Evolutionary conservation across 2,113 vertebrate species (phyloP).

Genomic region (Glaucidium brasilianum): DNA sequence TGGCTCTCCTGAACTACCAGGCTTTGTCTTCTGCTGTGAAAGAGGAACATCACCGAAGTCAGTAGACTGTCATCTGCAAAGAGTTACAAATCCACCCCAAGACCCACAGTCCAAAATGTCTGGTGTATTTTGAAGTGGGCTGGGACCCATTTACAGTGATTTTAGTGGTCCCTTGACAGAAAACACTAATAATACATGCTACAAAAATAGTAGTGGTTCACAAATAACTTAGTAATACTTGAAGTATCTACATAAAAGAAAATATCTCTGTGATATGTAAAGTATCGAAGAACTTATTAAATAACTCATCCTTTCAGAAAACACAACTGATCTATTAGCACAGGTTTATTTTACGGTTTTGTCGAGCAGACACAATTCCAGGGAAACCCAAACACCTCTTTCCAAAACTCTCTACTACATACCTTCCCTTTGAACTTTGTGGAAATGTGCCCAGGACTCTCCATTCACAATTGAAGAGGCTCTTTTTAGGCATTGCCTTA

Average conservation of each 20-base stretch:
- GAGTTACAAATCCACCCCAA: neutral
- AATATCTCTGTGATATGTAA: neutral
- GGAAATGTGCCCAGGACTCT: neutral
- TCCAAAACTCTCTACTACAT: neutral
- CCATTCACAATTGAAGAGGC: neutral
- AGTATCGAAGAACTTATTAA: neutral
- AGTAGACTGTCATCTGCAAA: neutral
- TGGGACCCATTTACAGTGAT: neutral
- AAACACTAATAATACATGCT: neutral
- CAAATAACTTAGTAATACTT: neutral
- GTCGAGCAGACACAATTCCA: neutral
- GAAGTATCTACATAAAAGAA: neutral
- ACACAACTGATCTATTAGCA: neutral
- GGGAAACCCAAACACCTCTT: neutral
- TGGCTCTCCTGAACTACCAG: neutral
- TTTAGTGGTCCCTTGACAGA: neutral
- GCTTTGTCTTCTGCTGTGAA: neutral
- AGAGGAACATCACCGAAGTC: neutral
- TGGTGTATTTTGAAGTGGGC: neutral
- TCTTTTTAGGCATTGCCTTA: neutral
- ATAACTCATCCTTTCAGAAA: neutral
- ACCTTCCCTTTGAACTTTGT: neutral
- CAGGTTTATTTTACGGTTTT: neutral
- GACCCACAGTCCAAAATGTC: neutral
- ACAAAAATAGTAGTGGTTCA: neutral